These are phyloP conservation scores for Drosophila pseudoananassae DNA, from an alignment of 1,140 invertebrate genomes.

Conservation along the genomic window DNA sequence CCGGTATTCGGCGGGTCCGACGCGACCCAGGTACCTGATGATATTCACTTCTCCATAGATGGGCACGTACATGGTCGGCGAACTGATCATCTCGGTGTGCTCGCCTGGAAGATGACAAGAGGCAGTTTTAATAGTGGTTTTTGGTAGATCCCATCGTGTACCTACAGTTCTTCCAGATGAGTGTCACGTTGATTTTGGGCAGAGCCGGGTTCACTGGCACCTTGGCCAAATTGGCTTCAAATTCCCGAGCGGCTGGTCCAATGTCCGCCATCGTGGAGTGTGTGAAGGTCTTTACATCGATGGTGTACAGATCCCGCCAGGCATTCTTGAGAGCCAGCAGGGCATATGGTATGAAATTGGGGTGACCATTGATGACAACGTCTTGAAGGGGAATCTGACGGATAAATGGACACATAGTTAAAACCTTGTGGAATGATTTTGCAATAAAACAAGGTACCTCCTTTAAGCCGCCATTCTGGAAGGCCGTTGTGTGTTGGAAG, in stretches of 20 bases:
- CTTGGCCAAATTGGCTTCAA: conserved; percentile 68
- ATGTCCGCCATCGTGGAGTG: conserved; percentile 82
- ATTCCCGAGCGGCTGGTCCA: conserved; percentile 66
- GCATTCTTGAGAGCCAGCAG: conserved; percentile 79
- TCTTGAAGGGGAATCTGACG: conserved; percentile 74
- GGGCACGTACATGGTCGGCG: conserved; percentile 83
- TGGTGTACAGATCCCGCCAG: conserved; percentile 70
- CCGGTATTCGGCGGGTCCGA: conserved; percentile 73
- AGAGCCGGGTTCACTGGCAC: conserved; percentile 44
- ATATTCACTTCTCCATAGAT: conserved; percentile 83
- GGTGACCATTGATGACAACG: conserved; percentile 81
- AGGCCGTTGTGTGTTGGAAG: conserved; percentile 51
- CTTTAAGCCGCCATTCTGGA: conserved; percentile 70
- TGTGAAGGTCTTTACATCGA: conserved; percentile 79
- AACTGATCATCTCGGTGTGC: conserved; percentile 83
- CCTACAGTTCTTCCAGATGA: conserved; percentile 84
- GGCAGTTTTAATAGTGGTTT: neutral
- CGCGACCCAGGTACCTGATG: conserved; percentile 79
- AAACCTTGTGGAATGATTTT: too few relatives aligned
- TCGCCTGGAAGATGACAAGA: conserved; percentile 53
- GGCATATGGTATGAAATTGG: conserved; percentile 83
- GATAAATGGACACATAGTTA: neutral
- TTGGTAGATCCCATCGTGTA: neutral
- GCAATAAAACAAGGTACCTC: conserved; percentile 42
- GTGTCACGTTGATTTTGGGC: conserved; percentile 74